A percentile compares a stretch with the other conserved stretches of the same genome.
phyloP scores from a whole-genome alignment of 2,113 vertebrate genomes.

The Indicator maculatus region DNA sequence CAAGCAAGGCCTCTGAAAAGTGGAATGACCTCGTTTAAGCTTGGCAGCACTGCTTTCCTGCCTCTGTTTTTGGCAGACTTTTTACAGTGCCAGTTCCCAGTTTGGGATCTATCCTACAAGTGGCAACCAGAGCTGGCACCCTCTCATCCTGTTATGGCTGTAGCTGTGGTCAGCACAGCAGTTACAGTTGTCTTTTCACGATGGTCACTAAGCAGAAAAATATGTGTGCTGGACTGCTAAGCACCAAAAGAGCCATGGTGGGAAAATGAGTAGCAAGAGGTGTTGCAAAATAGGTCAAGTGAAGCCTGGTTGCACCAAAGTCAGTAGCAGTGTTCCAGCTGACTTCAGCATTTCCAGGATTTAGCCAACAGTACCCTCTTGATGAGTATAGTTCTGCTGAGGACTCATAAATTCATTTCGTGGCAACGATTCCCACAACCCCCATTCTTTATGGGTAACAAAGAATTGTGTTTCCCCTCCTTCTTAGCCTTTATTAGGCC shows the following conservation, averaged over 20 bases:
- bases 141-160: not conserved
- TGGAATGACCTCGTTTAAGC: not conserved
- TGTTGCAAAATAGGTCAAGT: not conserved
- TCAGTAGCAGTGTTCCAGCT: not conserved
- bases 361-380: not conserved
- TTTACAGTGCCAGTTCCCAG: not conserved
- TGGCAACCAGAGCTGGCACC: not conserved
- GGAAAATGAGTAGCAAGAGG: not conserved
- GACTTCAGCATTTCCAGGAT: not conserved
- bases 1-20: not conserved
- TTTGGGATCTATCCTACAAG: not conserved
- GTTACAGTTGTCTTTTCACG: not conserved
- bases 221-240: not conserved
- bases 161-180: fast-evolving
- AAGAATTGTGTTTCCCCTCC: not conserved
- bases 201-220: not conserved
- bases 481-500: not conserved
- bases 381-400: not conserved
- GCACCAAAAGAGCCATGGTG: not conserved
- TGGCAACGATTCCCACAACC: not conserved
- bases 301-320: not conserved
- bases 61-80: not conserved
- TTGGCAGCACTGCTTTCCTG: not conserved
- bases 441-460: not conserved
- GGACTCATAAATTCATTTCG: not conserved